Evolutionary conservation across 2,797 vertebrate species (phyloP).

Genomic region (Otus scops): DNA sequence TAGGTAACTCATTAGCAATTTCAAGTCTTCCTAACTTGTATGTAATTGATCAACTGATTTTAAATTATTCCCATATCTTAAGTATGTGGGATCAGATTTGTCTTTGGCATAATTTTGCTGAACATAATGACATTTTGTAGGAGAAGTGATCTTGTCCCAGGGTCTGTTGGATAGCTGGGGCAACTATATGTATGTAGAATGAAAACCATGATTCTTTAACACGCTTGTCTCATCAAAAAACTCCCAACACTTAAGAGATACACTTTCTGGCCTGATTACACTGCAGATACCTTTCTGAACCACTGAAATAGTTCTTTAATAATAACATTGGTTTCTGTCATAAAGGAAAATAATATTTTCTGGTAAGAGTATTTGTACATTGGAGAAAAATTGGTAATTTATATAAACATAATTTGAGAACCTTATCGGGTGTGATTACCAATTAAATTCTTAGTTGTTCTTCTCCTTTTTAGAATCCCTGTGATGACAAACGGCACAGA

Average conservation of each 20-base stretch:
- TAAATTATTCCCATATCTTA: not conserved
- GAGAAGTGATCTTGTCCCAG: not conserved
- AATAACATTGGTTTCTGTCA: not conserved
- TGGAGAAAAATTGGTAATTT: not conserved
- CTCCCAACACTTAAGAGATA: too few species aligned
- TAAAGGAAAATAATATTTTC: not conserved
- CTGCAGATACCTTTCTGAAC: not conserved
- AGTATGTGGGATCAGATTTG: not conserved
- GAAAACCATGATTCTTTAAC: not conserved
- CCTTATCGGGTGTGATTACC: not conserved
- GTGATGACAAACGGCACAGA: constrained; percentile 96
- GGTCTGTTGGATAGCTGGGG: not conserved
- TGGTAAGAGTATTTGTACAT: not conserved
- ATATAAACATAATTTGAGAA: not conserved
- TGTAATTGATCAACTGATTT: not conserved
- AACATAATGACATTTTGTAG: not conserved
- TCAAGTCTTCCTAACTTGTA: not conserved
- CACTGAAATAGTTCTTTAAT: not conserved
- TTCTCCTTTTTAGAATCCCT: constrained; percentile 84
- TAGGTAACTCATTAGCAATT: not conserved
- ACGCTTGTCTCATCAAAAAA: not conserved
- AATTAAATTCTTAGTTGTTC: not conserved
- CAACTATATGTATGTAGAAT: not conserved
- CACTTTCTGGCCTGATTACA: not conserved
- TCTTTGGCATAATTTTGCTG: not conserved